Percentiles rank a stretch among this genome's conserved stretches.
Evolutionary conservation across 2,888 invertebrate species (phyloP).

Genomic region (Hartigia nigra): DNA sequence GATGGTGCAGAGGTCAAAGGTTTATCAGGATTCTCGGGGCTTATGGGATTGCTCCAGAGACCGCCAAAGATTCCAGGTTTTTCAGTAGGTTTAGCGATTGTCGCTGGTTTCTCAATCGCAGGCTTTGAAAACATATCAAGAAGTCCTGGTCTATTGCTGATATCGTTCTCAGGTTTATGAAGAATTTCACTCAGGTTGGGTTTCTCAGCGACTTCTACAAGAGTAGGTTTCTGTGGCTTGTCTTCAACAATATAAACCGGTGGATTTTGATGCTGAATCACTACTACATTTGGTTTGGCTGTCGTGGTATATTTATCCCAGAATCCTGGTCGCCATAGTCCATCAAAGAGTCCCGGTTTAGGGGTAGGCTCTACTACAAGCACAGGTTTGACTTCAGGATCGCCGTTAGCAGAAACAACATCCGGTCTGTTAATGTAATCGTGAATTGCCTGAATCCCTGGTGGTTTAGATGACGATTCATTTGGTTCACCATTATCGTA

Average conservation of each 20-base stretch:
- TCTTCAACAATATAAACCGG: no score
- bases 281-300: no score
- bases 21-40: conserved; percentile 9
- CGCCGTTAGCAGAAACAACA: conserved; percentile 10
- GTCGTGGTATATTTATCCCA: no score
- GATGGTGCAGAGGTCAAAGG: background rate
- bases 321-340: conserved; percentile 16
- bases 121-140: conserved; percentile 13
- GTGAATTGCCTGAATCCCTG: background rate
- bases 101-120: conserved; percentile 7
- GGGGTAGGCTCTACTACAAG: conserved; percentile 19
- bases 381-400: conserved; percentile 18
- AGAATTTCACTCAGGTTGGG: conserved; percentile 15
- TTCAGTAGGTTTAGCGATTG: conserved; percentile 11
- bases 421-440: conserved; percentile 10
- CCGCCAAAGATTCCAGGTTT: conserved; percentile 26
- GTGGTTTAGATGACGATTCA: conserved; percentile 1
- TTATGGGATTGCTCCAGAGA: conserved; percentile 24
- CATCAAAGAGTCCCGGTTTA: conserved; percentile 17
- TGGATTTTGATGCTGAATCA: no score
- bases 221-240: background rate
- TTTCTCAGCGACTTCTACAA: conserved; percentile 11
- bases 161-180: conserved; percentile 23
- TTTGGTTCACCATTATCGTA: conserved; percentile 10
- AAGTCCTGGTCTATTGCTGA: conserved; percentile 14